phyloP scores from a whole-genome alignment of 2,797 vertebrate species.

The Trematomus bernacchii region DNA sequence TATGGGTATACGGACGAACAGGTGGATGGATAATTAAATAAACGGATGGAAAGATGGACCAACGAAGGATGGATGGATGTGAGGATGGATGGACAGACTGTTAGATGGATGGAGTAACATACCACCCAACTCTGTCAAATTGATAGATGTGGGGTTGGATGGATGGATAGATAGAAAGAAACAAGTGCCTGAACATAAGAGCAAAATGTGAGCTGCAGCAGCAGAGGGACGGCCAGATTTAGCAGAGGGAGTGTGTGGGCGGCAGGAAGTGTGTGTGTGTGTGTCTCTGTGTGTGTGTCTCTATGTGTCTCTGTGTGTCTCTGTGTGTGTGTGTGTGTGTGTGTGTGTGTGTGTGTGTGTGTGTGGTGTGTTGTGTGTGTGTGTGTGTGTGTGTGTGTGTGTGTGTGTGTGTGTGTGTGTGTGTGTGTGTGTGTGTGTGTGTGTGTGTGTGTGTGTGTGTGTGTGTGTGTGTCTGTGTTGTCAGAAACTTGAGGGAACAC shows the following conservation, averaged over 20 bases:
- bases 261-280: constrained; percentile 61
- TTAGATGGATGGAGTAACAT: neutral
- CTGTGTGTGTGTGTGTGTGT: constrained; percentile 55
- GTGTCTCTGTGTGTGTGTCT: constrained; percentile 52
- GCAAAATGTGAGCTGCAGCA: constrained; percentile 28
- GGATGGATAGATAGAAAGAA: neutral
- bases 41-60: too few relatives aligned
- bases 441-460: constrained; percentile 59
- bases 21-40: too few relatives aligned
- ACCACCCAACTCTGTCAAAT: too few relatives aligned
- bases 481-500: constrained; percentile 69
- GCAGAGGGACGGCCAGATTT: constrained; percentile 59
- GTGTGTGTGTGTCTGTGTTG: constrained; percentile 59
- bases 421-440: constrained; percentile 13
- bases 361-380: too few relatives aligned
- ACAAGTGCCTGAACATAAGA: constrained; percentile 7
- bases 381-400: too few relatives aligned
- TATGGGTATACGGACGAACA: too few relatives aligned
- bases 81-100: neutral
- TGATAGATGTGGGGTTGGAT: neutral
- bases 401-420: constrained; percentile 9
- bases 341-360: constrained; percentile 40
- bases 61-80: too few relatives aligned
- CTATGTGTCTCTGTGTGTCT: too few relatives aligned
- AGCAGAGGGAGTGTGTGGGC: constrained; percentile 68